These are phyloP conservation scores for Xiphophorus birchmanni DNA, from an alignment of 2,797 vertebrate species.

Conservation along the genomic window DNA sequence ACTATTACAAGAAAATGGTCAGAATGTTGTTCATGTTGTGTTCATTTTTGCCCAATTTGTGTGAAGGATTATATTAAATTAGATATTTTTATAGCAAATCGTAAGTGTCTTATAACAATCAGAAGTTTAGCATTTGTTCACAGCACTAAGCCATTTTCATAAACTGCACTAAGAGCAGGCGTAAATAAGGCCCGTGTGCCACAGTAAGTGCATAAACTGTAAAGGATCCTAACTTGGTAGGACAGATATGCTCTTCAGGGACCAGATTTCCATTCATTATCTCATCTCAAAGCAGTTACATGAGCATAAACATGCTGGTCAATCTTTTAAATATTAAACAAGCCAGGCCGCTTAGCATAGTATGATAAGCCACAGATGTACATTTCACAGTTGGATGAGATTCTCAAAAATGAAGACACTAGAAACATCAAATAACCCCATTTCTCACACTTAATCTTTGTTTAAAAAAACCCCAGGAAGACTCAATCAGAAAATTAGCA, in stretches of 20 bases:
- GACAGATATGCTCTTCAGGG: conserved; percentile 66
- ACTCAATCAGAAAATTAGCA: neutral
- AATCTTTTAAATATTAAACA: neutral
- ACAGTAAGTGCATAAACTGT: conserved; percentile 49
- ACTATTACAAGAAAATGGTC: too few species aligned
- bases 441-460: neutral
- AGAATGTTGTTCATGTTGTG: too few species aligned
- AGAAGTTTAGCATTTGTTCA: conserved; percentile 4
- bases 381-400: neutral
- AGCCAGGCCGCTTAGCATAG: neutral
- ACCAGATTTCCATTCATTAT: conserved; percentile 32
- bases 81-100: neutral
- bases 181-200: conserved; percentile 39
- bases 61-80: too few species aligned
- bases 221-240: conserved; percentile 49
- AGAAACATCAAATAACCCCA: neutral
- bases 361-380: neutral
- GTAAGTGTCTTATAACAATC: neutral
- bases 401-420: neutral
- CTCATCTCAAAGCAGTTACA: conserved; percentile 25
- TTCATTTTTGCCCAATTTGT: too few species aligned
- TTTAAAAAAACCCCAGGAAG: too few species aligned
- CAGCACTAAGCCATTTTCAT: conserved; percentile 20
- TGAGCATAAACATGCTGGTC: neutral
- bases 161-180: conserved; percentile 20